phyloP scores from a whole-genome alignment of 2,888 invertebrate genomes.

The Pachliopta kotzebuea region DNA sequence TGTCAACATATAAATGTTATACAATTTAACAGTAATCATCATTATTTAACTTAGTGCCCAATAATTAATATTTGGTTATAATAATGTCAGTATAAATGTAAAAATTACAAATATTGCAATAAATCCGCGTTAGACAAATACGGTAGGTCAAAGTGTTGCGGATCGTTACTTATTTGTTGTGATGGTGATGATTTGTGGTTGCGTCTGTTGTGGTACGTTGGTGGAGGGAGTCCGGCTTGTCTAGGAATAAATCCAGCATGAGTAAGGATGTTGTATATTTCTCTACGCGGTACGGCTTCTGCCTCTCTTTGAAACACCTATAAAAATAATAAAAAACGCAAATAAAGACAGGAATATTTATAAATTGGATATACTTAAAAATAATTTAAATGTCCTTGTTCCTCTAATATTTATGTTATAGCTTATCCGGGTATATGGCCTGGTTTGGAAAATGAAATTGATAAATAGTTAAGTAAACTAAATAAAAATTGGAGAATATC shows the following conservation, averaged over 20 bases:
- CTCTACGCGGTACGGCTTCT: conserved; percentile 80
- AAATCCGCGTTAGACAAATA: conserved; percentile 52
- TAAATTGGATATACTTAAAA: no score
- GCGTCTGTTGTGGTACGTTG: conserved; percentile 34
- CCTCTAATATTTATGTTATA: no score
- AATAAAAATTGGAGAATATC: no score
- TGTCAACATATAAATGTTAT: background rate
- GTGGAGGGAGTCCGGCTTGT: conserved; percentile 45
- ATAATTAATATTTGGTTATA: conserved; percentile 14
- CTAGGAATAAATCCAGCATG: conserved; percentile 81
- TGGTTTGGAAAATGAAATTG: no score
- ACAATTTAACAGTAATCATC: background rate
- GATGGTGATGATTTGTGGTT: conserved; percentile 22
- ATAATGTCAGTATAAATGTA: background rate
- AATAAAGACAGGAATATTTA: background rate
- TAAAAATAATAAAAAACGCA: conserved; percentile 29
- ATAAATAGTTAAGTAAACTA: no score
- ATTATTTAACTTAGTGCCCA: background rate
- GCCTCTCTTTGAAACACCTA: conserved; percentile 82
- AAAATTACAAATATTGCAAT: conserved; percentile 54
- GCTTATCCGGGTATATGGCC: no score
- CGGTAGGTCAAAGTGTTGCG: conserved; percentile 39
- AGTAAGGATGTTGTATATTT: conserved; percentile 83
- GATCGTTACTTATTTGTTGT: conserved; percentile 30
- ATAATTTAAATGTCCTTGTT: no score